Evolutionary conservation across 2,888 invertebrate genomes (phyloP).

Genomic region (Morpho deidamia): DNA sequence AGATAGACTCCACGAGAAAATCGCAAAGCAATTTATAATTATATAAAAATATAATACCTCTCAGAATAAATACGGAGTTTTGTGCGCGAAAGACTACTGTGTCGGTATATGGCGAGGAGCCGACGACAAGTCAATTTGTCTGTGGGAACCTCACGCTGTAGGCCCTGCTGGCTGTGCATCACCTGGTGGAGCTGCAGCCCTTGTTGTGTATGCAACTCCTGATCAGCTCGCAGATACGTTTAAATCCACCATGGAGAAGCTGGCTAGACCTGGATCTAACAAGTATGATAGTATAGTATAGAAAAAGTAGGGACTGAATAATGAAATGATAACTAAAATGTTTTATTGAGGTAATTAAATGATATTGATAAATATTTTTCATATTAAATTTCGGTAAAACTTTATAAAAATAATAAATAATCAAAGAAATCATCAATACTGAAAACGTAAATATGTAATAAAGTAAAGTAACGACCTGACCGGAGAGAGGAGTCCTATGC

Average conservation of each 20-base stretch:
- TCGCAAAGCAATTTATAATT: background rate
- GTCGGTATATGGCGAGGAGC: constrained; percentile 47
- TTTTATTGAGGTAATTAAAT: no score
- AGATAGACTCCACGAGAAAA: no score
- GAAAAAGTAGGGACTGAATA: no score
- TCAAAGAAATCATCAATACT: no score
- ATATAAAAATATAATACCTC: background rate
- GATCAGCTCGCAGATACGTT: constrained; percentile 50
- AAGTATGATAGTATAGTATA: constrained; percentile 35
- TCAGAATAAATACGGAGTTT: constrained; percentile 52
- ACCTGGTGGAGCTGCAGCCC: constrained; percentile 48
- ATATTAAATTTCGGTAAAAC: no score
- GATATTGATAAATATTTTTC: no score
- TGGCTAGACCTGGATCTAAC: constrained; percentile 47
- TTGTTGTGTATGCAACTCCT: constrained; percentile 39
- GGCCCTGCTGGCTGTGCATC: constrained; percentile 49
- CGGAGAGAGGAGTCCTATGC: no score
- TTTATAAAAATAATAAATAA: no score
- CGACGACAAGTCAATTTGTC: constrained; percentile 40
- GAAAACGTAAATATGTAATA: no score
- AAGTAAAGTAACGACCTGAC: no score
- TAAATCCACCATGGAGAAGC: constrained; percentile 39
- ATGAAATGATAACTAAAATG: no score
- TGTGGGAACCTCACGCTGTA: constrained; percentile 61
- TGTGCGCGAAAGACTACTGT: constrained; percentile 51